Evolutionary conservation across 2,888 invertebrate genomes (phyloP).

Genomic region (Brassicogethes aeneus): DNA sequence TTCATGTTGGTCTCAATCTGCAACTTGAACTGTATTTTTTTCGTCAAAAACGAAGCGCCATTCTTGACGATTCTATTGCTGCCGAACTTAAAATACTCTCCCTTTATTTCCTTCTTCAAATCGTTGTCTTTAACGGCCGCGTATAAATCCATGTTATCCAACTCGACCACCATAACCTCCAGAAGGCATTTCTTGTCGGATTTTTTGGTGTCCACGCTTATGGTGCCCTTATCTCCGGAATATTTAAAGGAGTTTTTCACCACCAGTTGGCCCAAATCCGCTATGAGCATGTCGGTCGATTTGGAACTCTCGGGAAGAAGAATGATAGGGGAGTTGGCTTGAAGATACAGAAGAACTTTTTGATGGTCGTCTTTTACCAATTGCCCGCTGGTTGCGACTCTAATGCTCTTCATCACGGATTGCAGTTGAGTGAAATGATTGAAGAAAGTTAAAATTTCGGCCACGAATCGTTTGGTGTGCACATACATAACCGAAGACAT

Average conservation of each 20-base stretch:
- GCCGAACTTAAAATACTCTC: slow-evolving; percentile 37
- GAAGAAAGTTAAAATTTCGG: slow-evolving; percentile 81
- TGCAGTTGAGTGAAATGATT: slow-evolving; percentile 76
- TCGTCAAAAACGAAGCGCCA: slow-evolving; percentile 66
- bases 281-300: slow-evolving; percentile 67
- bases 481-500: slow-evolving; percentile 91
- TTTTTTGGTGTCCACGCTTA: slow-evolving; percentile 38
- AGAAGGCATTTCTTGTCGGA: slow-evolving; percentile 50
- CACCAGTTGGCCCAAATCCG: slow-evolving; percentile 69
- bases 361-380: slow-evolving; percentile 42
- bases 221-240: slow-evolving; percentile 49
- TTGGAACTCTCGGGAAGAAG: slow-evolving; percentile 78
- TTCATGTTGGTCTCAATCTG: slow-evolving; percentile 77
- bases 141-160: slow-evolving; percentile 71
- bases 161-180: slow-evolving; percentile 64
- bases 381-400: slow-evolving; percentile 53
- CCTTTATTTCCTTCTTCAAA: slow-evolving; percentile 17
- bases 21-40: slow-evolving; percentile 72
- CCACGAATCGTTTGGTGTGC: slow-evolving; percentile 88
- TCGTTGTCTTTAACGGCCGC: slow-evolving; percentile 44
- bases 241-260: slow-evolving; percentile 67
- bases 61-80: slow-evolving; percentile 44
- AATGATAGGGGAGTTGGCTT: slow-evolving; percentile 73
- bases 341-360: slow-evolving; percentile 51
- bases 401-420: slow-evolving; percentile 59